These are phyloP conservation scores for Chirona hameri DNA, from an alignment of 2,888 invertebrate genomes.

Conservation along the genomic window DNA sequence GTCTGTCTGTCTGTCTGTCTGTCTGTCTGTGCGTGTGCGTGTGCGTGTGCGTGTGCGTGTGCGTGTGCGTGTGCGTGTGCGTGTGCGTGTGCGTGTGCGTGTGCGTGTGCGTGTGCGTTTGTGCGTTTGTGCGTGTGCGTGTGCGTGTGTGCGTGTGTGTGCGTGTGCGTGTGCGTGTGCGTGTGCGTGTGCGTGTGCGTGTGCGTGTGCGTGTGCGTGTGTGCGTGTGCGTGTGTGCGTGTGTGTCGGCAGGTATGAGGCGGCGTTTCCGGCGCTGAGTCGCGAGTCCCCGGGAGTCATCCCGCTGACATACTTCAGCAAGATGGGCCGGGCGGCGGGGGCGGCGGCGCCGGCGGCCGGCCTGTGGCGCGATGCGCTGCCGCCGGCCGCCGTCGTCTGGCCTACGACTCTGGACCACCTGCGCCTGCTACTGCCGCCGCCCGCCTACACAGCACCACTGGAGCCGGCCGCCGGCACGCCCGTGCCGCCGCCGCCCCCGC, in stretches of 20 bases:
- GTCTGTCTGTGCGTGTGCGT: no score
- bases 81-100: no score
- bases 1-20: no score
- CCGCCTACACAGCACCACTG: neutral
- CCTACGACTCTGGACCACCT: neutral
- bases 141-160: no score
- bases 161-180: no score
- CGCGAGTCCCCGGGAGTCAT: neutral
- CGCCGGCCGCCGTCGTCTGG: neutral
- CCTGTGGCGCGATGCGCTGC: neutral
- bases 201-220: no score
- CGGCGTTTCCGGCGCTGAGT: neutral
- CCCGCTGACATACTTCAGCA: slow-evolving; percentile 23
- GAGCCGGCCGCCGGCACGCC: neutral
- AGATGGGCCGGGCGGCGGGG: neutral
- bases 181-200: no score
- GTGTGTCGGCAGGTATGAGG: slow-evolving; percentile 9
- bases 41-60: no score
- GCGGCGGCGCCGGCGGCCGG: neutral
- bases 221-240: no score
- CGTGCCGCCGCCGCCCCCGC: neutral
- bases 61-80: no score
- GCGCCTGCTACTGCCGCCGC: neutral
- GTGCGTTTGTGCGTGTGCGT: no score
- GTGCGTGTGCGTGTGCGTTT: no score